Evolutionary conservation across 2,888 invertebrate species (phyloP).

Genomic region (Podabrus alpinus): DNA sequence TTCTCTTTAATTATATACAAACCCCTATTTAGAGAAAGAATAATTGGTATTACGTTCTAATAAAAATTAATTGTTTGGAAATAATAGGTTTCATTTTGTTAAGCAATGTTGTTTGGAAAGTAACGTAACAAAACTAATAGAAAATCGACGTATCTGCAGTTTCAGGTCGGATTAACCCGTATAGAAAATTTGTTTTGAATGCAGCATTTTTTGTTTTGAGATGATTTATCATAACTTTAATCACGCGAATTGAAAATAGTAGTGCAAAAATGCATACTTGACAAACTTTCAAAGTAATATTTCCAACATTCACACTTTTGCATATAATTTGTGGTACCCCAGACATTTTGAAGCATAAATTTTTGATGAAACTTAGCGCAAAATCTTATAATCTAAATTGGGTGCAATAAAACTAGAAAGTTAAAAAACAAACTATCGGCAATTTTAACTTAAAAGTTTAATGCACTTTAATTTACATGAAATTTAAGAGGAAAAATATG

Average conservation of each 20-base stretch:
- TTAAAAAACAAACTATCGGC: neutral
- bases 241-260: neutral
- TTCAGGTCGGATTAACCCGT: neutral
- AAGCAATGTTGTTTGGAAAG: neutral
- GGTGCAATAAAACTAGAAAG: constrained; percentile 2
- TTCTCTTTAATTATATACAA: neutral
- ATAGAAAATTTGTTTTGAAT: neutral
- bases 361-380: neutral
- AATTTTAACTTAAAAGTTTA: neutral
- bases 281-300: neutral
- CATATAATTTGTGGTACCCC: neutral
- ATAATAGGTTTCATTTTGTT: neutral
- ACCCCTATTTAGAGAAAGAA: neutral
- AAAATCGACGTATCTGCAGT: constrained; percentile 1
- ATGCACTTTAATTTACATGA: constrained; percentile 3
- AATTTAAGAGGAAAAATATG: neutral
- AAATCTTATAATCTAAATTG: constrained; percentile 1
- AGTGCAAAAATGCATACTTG: neutral
- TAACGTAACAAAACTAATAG: neutral
- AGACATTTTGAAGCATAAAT: neutral
- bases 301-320: neutral
- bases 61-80: constrained; percentile 3
- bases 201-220: neutral
- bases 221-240: neutral
- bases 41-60: neutral